Conservation (phyloP, 1,140 invertebrate species). For the Bradysia coprophila region DNA sequence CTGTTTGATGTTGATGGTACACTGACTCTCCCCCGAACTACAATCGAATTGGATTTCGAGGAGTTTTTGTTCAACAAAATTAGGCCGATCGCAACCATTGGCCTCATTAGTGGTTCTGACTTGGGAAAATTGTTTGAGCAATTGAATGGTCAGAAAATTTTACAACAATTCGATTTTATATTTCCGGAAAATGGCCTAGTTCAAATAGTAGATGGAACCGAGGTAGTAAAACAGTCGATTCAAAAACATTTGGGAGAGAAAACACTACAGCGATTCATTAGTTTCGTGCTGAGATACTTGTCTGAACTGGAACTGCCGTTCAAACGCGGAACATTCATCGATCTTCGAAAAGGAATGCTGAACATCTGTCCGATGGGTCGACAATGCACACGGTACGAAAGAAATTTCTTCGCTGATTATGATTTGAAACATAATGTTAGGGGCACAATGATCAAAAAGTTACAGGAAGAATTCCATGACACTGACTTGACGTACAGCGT, state of each 20-base stretch:
- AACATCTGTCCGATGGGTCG: conserved; percentile 92
- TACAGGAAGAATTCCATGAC: conserved; percentile 68
- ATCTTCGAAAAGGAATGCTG: conserved; percentile 90
- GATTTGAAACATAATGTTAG: conserved; percentile 72
- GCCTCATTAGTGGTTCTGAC: conserved; percentile 92
- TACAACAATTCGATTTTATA: conserved; percentile 74
- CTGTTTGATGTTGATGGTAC: conserved; percentile 98
- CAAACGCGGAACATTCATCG: conserved; percentile 92
- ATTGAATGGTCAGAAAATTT: conserved; percentile 53
- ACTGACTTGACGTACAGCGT: conserved; percentile 61
- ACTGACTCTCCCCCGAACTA: conserved; percentile 65
- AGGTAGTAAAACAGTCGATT: conserved; percentile 61
- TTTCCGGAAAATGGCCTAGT: conserved; percentile 96
- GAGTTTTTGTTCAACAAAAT: conserved; percentile 57
- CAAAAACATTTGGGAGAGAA: conserved; percentile 74
- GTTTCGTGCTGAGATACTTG: conserved; percentile 79
- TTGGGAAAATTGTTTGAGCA: conserved; percentile 86
- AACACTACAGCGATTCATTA: conserved; percentile 80
- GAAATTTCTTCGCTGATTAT: conserved; percentile 71
- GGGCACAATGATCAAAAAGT: conserved; percentile 61
- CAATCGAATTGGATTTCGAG: conserved; percentile 55
- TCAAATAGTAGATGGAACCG: conserved; percentile 55
- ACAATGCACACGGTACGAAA: conserved; percentile 68
- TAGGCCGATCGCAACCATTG: conserved; percentile 51
- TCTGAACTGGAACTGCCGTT: conserved; percentile 71